These are phyloP conservation scores for Syrista parreyssii DNA, from an alignment of 2,888 invertebrate genomes.

Conservation along the genomic window DNA sequence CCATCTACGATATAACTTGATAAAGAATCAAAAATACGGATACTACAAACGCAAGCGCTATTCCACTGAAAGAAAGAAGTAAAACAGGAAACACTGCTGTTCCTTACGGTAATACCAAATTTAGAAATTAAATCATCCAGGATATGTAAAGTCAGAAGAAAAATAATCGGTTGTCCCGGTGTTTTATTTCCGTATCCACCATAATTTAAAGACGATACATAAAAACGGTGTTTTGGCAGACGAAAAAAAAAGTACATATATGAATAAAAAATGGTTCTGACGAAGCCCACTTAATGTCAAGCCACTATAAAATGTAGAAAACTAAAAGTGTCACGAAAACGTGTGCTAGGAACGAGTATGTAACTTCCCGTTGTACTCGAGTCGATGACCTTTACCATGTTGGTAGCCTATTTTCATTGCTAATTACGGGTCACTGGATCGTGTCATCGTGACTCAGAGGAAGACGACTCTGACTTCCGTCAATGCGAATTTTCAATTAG, in stretches of 20 bases:
- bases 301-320: not conserved
- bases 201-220: too few species aligned
- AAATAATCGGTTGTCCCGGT: too few species aligned
- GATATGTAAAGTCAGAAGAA: not conserved
- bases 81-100: not conserved
- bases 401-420: not conserved
- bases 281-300: not conserved
- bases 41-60: not conserved
- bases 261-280: not conserved
- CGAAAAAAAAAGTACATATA: too few species aligned
- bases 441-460: not conserved
- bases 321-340: not conserved
- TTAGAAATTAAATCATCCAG: not conserved
- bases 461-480: not conserved
- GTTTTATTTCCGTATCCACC: too few species aligned
- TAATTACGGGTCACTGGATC: conserved; percentile 1
- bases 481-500: not conserved
- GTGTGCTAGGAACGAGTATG: not conserved
- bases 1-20: not conserved
- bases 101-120: not conserved
- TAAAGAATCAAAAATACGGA: not conserved
- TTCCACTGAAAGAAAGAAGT: not conserved
- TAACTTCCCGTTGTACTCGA: not conserved
- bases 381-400: not conserved
- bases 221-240: too few species aligned